These are phyloP conservation scores for Tanytarsus gracilentus DNA, from an alignment of 2,888 invertebrate genomes.

Conservation along the genomic window DNA sequence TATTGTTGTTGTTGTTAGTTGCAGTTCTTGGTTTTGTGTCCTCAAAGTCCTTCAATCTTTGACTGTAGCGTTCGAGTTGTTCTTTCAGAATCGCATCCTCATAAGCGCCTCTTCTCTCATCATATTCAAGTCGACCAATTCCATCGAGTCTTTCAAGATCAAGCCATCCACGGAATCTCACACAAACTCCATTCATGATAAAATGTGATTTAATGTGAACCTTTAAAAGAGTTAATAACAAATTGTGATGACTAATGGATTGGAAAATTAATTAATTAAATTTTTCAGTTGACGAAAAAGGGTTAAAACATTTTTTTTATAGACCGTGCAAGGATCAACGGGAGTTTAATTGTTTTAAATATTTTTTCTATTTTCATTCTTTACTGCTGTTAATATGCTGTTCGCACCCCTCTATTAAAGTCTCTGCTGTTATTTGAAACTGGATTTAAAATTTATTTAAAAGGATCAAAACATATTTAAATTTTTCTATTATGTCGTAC, in stretches of 20 bases:
- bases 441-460: constrained; percentile 25
- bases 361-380: background rate
- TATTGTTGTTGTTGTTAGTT: too few species aligned
- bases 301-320: background rate
- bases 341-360: constrained; percentile 12
- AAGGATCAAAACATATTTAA: constrained; percentile 27
- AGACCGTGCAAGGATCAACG: background rate
- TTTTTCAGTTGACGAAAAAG: background rate
- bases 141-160: constrained; percentile 90
- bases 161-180: constrained; percentile 89
- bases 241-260: background rate
- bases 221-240: background rate
- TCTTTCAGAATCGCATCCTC: constrained; percentile 83
- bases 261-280: constrained; percentile 10
- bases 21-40: background rate
- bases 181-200: constrained; percentile 81
- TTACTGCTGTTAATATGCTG: background rate
- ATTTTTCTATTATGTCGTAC: background rate
- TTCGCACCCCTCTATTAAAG: background rate
- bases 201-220: background rate
- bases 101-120: constrained; percentile 82
- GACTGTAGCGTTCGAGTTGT: constrained; percentile 82
- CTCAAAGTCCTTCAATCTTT: constrained; percentile 17
- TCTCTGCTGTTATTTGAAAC: constrained; percentile 12
- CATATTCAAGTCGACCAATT: constrained; percentile 84